phyloP scores from a whole-genome alignment of 92 coral and sea anemone genomes.

The Montipora capitata region DNA sequence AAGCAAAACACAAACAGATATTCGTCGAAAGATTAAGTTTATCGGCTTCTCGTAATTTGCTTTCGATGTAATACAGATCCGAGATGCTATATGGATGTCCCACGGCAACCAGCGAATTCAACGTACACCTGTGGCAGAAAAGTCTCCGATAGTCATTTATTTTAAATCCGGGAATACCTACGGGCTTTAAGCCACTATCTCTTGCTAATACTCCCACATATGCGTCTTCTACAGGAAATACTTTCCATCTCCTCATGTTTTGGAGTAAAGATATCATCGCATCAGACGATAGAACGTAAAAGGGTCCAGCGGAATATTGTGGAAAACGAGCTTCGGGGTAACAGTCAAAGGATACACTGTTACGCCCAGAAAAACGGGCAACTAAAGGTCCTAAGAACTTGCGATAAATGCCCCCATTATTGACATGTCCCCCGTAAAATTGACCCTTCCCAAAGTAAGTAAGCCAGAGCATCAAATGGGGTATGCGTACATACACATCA shows the following conservation, averaged over 20 bases:
- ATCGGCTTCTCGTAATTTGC: background rate
- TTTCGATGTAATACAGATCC: background rate
- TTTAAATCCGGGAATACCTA: background rate
- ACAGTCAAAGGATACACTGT: background rate
- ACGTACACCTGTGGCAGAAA: background rate
- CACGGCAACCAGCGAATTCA: background rate
- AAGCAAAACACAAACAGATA: background rate
- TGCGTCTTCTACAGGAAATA: conserved; percentile 9
- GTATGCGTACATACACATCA: too few species aligned
- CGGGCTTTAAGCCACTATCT: background rate
- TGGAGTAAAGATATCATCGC: background rate
- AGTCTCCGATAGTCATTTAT: background rate
- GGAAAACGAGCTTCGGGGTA: background rate
- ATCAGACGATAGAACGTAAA: background rate
- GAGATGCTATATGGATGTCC: background rate
- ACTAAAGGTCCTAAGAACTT: too few species aligned
- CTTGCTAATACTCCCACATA: conserved; percentile 4
- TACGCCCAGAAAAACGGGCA: background rate
- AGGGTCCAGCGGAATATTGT: background rate
- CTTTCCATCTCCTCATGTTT: background rate
- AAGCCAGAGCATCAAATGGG: too few species aligned
- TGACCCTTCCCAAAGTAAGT: too few species aligned
- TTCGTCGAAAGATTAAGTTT: background rate
- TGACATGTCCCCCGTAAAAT: too few species aligned
- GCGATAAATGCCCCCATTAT: too few species aligned